phyloP scores from a whole-genome alignment of 2,888 invertebrate genomes.

The Caenorhabditis sp. region DNA sequence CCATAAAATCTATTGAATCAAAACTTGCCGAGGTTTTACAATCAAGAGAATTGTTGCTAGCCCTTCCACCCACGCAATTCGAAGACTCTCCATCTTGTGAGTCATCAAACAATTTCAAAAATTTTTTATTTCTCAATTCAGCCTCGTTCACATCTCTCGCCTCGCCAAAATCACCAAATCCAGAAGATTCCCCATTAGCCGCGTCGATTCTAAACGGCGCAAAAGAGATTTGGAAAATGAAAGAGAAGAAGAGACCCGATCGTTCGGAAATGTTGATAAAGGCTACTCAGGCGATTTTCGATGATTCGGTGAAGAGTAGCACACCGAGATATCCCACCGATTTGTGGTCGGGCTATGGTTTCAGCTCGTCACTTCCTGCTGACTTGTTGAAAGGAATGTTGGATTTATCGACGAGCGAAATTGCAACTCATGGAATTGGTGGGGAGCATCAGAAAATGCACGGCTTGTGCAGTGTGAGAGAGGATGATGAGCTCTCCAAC shows the following conservation, averaged over 20 bases:
- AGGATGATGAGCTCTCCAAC: slow-evolving; percentile 60
- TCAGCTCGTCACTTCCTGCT: slow-evolving; percentile 67
- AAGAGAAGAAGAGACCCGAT: slow-evolving; percentile 40
- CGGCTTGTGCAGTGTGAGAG: slow-evolving; percentile 52
- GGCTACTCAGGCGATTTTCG: slow-evolving; percentile 51
- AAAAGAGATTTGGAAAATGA: slow-evolving; percentile 49
- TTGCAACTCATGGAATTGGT: not conserved
- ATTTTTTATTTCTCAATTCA: not conserved
- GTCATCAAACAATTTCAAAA: not conserved
- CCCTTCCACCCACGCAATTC: slow-evolving; percentile 26
- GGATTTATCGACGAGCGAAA: slow-evolving; percentile 24
- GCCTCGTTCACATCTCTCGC: slow-evolving; percentile 10
- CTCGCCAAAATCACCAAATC: slow-evolving; percentile 53
- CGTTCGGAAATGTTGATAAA: slow-evolving; percentile 59
- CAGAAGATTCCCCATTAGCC: slow-evolving; percentile 66
- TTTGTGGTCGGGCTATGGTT: slow-evolving; percentile 64
- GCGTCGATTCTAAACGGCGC: slow-evolving; percentile 63
- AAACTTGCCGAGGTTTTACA: slow-evolving; percentile 24
- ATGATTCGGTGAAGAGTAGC: slow-evolving; percentile 21
- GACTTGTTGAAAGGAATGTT: slow-evolving; percentile 59
- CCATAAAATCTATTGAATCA: slow-evolving; percentile 32
- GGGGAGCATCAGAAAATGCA: not conserved
- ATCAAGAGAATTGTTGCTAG: slow-evolving; percentile 31
- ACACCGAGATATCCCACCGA: slow-evolving; percentile 58
- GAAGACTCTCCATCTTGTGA: not conserved